These are phyloP conservation scores for Heliconius hortense DNA, from an alignment of 2,888 invertebrate genomes.

Conservation along the genomic window DNA sequence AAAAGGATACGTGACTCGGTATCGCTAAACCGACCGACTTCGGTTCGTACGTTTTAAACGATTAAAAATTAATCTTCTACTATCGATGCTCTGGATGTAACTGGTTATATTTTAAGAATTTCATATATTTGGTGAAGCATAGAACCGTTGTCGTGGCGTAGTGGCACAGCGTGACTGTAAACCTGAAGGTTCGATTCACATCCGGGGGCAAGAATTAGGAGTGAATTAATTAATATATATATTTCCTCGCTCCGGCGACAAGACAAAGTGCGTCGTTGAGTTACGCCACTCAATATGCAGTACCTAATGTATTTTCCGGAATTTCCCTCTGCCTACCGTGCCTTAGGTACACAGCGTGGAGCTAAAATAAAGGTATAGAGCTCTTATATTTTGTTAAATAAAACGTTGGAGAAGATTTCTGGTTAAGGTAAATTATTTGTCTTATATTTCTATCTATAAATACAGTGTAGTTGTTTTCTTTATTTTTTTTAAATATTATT, in stretches of 20 bases:
- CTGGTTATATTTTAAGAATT: slow-evolving; percentile 3
- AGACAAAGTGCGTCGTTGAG: not conserved
- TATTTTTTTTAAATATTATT: too few species aligned
- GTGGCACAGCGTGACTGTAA: not conserved
- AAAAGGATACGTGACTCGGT: slow-evolving; percentile 72
- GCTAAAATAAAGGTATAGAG: too few species aligned
- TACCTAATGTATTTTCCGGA: too few species aligned
- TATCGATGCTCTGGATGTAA: slow-evolving; percentile 19
- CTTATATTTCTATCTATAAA: too few species aligned
- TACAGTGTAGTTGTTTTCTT: too few species aligned
- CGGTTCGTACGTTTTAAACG: slow-evolving; percentile 35
- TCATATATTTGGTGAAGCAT: not conserved
- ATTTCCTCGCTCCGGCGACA: not conserved
- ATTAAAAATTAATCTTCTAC: slow-evolving; percentile 35
- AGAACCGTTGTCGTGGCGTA: not conserved
- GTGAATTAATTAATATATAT: too few species aligned
- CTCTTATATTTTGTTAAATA: too few species aligned
- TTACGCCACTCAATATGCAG: not conserved
- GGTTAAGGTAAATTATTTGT: too few species aligned
- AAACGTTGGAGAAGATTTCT: too few species aligned
- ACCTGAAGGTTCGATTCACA: not conserved
- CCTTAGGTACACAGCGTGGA: too few species aligned
- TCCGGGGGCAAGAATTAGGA: too few species aligned
- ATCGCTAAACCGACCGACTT: slow-evolving; percentile 28
- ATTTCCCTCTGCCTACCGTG: not conserved